Conservation (phyloP, 2,113 vertebrate genomes). For the Megaleporinus macrocephalus region DNA sequence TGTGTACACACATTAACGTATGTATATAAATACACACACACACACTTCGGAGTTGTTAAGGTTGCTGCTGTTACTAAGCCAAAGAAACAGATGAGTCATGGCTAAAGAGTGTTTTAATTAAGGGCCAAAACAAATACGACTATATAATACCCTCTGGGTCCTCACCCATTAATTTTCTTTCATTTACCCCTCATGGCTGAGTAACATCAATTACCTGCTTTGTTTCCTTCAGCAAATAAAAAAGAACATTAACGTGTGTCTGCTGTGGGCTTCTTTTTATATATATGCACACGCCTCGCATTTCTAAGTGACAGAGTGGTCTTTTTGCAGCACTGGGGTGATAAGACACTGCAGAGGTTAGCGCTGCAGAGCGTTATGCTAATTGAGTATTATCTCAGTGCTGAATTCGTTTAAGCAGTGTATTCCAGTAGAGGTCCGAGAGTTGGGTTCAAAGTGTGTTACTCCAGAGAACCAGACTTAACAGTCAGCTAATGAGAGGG, state of each 20-base stretch:
- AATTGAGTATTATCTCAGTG: neutral
- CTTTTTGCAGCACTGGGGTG: neutral
- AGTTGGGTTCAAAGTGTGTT: slow-evolving; percentile 12
- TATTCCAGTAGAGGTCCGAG: neutral
- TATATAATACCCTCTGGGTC: neutral
- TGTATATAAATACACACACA: too few relatives aligned
- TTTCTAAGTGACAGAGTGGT: neutral
- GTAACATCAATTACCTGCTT: neutral
- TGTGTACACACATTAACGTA: too few relatives aligned
- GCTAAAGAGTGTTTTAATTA: slow-evolving; percentile 27
- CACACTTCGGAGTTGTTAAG: neutral
- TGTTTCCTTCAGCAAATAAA: neutral
- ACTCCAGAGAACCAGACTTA: neutral
- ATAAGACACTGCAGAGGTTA: neutral
- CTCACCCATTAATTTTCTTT: neutral
- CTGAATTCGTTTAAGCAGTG: neutral
- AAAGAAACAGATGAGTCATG: slow-evolving; percentile 44
- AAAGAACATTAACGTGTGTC: neutral
- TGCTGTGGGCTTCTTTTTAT: neutral
- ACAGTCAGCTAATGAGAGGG: slow-evolving; percentile 36
- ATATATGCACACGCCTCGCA: neutral
- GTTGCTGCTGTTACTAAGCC: neutral
- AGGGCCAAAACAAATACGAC: neutral
- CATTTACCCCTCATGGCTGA: neutral
- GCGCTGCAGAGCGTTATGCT: neutral